Percentiles rank a stretch among this genome's conserved stretches.
These are phyloP conservation scores for Deroplatys truncata DNA, from an alignment of 2,888 invertebrate species.

Conservation along the genomic window DNA sequence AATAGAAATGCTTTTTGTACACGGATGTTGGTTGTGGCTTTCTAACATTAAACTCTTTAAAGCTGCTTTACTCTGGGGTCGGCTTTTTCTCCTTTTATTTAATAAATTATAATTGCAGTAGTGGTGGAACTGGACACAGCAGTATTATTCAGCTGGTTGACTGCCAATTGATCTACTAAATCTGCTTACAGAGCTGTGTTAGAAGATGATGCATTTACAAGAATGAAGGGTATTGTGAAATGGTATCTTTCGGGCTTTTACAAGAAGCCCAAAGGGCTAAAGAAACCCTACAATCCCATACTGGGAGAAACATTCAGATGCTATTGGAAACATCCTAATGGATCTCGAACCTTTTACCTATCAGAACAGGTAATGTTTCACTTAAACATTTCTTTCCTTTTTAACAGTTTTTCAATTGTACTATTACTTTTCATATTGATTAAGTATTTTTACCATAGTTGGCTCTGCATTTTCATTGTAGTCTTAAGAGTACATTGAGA, in stretches of 20 bases:
- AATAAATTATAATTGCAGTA: too few relatives aligned
- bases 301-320: slow-evolving; percentile 90
- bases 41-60: too few relatives aligned
- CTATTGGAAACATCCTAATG: slow-evolving; percentile 79
- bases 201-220: slow-evolving; percentile 82
- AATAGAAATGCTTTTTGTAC: background rate
- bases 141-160: too few relatives aligned
- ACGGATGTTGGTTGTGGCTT: background rate
- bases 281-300: slow-evolving; percentile 94
- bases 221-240: slow-evolving; percentile 82
- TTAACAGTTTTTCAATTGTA: background rate
- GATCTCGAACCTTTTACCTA: slow-evolving; percentile 84
- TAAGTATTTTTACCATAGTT: too few relatives aligned
- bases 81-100: background rate
- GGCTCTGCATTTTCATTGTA: background rate
- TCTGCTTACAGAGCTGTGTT: slow-evolving; percentile 63
- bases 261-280: slow-evolving; percentile 90
- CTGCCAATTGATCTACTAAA: background rate
- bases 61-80: background rate
- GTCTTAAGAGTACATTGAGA: background rate
- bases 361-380: slow-evolving; percentile 73
- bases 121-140: too few relatives aligned
- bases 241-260: slow-evolving; percentile 94
- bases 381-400: too few relatives aligned
- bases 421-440: background rate